A percentile compares a stretch with the other conserved stretches of the same genome.
phyloP scores from a whole-genome alignment of 2,113 vertebrate genomes.

The Toxostoma redivivum region DNA sequence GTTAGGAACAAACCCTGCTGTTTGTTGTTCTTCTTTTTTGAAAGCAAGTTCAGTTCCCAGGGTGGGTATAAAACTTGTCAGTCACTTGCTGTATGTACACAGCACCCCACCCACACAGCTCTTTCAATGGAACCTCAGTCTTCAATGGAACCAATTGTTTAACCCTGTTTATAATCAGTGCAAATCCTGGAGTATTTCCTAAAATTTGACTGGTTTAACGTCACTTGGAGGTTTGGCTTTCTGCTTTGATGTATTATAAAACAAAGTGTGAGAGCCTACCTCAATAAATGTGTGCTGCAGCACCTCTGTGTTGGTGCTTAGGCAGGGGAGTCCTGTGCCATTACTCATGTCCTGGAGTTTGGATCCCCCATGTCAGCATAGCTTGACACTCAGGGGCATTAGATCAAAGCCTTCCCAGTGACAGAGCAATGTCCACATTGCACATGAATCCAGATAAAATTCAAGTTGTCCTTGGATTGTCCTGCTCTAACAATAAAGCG shows the following conservation, averaged over 20 bases:
- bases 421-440: background rate
- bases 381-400: background rate
- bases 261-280: background rate
- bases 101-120: background rate
- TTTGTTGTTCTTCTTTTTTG: background rate
- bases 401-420: background rate
- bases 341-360: background rate
- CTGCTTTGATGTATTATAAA: background rate
- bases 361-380: background rate
- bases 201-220: background rate
- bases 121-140: background rate
- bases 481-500: background rate
- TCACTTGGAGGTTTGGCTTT: background rate
- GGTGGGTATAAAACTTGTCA: background rate
- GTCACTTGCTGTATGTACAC: background rate
- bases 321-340: background rate
- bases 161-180: background rate
- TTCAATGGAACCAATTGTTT: background rate
- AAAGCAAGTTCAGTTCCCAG: background rate
- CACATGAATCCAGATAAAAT: background rate
- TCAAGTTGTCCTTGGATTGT: background rate
- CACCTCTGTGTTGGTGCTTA: accelerated
- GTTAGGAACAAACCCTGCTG: background rate
- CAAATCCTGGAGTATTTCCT: background rate
- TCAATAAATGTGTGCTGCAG: background rate